A percentile compares a stretch with the other conserved stretches of the same genome.
phyloP scores from a whole-genome alignment of 1,140 invertebrate species.

The Myzus persicae region DNA sequence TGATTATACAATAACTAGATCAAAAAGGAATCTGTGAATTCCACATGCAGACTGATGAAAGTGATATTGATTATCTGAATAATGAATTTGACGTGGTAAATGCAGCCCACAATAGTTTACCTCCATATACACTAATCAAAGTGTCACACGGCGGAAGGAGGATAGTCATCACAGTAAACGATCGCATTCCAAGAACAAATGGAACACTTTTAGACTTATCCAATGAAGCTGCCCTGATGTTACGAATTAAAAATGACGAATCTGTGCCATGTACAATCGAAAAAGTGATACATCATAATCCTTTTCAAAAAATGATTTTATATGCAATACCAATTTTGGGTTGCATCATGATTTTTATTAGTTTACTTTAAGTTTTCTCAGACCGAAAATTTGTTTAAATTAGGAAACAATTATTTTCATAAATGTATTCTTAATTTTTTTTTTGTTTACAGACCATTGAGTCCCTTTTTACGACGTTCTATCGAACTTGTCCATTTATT shows the following conservation, averaged over 20 bases:
- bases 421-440: too few relatives aligned
- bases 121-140: not conserved
- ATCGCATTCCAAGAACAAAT: not conserved
- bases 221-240: not conserved
- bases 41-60: not conserved
- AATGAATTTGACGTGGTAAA: not conserved
- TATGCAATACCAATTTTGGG: too few relatives aligned
- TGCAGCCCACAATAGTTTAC: not conserved
- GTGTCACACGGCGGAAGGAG: not conserved
- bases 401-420: too few relatives aligned
- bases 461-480: too few relatives aligned
- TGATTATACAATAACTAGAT: not conserved
- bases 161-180: not conserved
- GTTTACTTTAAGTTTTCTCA: too few relatives aligned
- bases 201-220: conserved; percentile 18
- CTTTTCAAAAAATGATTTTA: too few relatives aligned
- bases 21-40: not conserved
- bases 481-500: too few relatives aligned
- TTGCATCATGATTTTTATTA: too few relatives aligned
- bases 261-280: not conserved
- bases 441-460: too few relatives aligned
- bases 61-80: not conserved
- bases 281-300: not conserved
- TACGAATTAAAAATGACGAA: not conserved
- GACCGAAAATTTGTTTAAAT: too few relatives aligned